A percentile compares a stretch with the other conserved stretches of the same genome.
These are phyloP conservation scores for Drosophila subobscura DNA, from an alignment of 1,140 invertebrate genomes.

Conservation along the genomic window DNA sequence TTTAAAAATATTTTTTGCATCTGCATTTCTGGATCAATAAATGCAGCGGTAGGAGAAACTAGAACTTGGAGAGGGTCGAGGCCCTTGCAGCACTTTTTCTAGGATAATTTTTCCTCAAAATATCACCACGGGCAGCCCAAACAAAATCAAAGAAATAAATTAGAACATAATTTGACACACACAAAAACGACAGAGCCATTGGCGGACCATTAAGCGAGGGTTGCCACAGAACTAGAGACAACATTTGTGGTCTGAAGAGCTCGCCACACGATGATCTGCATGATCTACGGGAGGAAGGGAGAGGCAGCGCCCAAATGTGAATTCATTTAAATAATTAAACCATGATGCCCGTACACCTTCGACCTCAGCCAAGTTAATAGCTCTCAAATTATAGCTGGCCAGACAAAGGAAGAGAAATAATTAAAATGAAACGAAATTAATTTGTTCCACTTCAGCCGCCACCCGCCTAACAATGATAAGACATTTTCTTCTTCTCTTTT, in stretches of 20 bases:
- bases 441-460: slow-evolving; percentile 80
- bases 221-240: neutral
- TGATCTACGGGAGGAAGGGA: slow-evolving; percentile 18
- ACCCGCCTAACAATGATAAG: slow-evolving; percentile 80
- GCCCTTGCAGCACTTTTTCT: no score
- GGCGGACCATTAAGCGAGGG: no score
- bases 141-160: no score
- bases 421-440: slow-evolving; percentile 76
- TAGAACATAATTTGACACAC: no score
- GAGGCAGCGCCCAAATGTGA: slow-evolving; percentile 34
- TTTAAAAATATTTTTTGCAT: slow-evolving; percentile 35
- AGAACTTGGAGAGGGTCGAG: no score
- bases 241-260: neutral
- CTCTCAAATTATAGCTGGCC: slow-evolving; percentile 58
- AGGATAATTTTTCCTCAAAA: no score
- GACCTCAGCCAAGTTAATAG: slow-evolving; percentile 66
- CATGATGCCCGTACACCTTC: slow-evolving; percentile 54
- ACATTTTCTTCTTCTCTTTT: slow-evolving; percentile 36
- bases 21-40: slow-evolving; percentile 6
- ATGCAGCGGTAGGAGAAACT: neutral
- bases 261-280: slow-evolving; percentile 39
- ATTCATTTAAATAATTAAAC: slow-evolving; percentile 78
- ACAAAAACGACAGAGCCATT: no score
- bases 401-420: slow-evolving; percentile 38
- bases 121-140: no score